Evolutionary conservation across 2,113 vertebrate species (phyloP), one percentile per base, ranked within the genome.

Genomic region (Melanotaenia duboulayi): DNA sequence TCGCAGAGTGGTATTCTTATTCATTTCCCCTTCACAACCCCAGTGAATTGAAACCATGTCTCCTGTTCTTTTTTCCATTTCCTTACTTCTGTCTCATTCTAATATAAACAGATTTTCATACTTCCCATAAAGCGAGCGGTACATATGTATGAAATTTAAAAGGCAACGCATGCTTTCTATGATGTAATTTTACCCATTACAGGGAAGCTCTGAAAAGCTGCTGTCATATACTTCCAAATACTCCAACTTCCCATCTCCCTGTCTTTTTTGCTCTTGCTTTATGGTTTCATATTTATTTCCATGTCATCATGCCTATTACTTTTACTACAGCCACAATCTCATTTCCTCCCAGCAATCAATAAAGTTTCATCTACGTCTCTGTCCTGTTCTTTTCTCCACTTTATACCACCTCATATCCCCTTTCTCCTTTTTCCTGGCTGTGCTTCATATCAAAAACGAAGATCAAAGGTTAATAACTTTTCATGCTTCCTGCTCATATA

Each of bases 391-490:
- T 24, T 23, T 8, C 37, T 66, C 57, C 44, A 39, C 65, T 71
- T 78, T 40, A 67, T n/a, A 39, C 23, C 44, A 46, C 57, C 50
- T 67, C 68, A 66, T 49, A 32, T 65, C 62, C 42, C 11, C 10
- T 11, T 17, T 42, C 40, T 44, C 32, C 12, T 57, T 60, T 71
- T 54, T 55, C 40, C 60, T 16, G 40, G 58, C 74, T 48, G 51
- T 16, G 20, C 71, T 39, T 73, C 49, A 57, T 81, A 83, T 85
- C 79, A 80, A 39, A 70, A 23, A 7, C 66, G 13, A 35, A 39
- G 44, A 81, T 90, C 81, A 71, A 68, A 87, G 84, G 82, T 85
- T 78, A 89, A 89, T 84, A 85, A 80, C 79, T 72, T 76, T 70
- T 59, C 69, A 57, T 8, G 11, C 64, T 14, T 56, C 42, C 20